Evolutionary conservation across 2,888 invertebrate genomes (phyloP), one percentile per base, ranked within the genome.

Genomic region (Eueremaeus valkanovi): DNA sequence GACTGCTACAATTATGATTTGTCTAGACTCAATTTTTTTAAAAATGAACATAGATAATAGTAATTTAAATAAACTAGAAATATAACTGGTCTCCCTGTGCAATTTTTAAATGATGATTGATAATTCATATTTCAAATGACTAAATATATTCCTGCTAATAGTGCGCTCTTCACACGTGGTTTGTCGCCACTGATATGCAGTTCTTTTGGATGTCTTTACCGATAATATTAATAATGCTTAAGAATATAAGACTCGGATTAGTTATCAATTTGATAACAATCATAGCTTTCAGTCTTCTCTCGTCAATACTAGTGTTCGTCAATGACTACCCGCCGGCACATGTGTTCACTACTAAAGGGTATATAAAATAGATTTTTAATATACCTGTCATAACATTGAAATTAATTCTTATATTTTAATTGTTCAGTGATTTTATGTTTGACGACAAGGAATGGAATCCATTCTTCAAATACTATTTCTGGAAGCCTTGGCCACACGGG

Each of bases 151-250:
- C 13, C 3, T 13, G 5, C 3, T 9, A 16, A 8, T 68, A 77
- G 77, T 77, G 77, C 61, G 66, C 74, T 3, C 33, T 74, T 31
- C 77, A 76, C 51, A 61, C 76, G 9, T 77, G 77, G 77, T 77
- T 74, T 29, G 33, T 77, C 5, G 45, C 70, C 24, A 77, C 66
- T 73, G 77, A 77, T 61, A 72, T 77, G 68, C 75, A 75, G 66
- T 74, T 77, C 6, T 75, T 68, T 31, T 74, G 68, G 68, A n/a
- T 72, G 21, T 42, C 74, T 11, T 6, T 74, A 3, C n/a, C 66
- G 5, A 11, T 55, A 13, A 13, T 74, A 21, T 31, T 72, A 21
- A 13, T 42, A 11, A 24, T 74, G n/a, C 33, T 74, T 13, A 36
- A 27, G 16, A 24, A 72, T 31, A 27, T 31, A 24, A 45, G 16